Conservation (phyloP, 2,888 invertebrate species). For the Temnothorax ravouxi region DNA sequence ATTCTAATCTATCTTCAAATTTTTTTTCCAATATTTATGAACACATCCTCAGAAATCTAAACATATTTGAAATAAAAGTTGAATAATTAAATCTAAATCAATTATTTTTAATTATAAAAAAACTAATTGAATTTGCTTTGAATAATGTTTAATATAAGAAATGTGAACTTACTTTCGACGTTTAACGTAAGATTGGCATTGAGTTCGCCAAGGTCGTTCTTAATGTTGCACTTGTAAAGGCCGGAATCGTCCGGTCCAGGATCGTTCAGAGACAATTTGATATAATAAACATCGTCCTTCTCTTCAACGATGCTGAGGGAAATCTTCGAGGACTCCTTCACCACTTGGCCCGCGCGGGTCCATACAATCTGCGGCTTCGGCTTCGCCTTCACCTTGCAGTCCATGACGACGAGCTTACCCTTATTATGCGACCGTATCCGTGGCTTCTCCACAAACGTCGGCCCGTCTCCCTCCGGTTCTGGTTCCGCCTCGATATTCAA, state of each 20-base stretch:
- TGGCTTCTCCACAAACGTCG: conserved; percentile 97
- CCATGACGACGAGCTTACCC: conserved; percentile 95
- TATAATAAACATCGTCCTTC: conserved; percentile 93
- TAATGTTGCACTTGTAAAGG: conserved; percentile 98
- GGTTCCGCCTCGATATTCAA: conserved; percentile 98
- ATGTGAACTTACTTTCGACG: conserved; percentile 94
- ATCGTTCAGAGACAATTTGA: conserved; percentile 95
- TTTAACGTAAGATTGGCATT: conserved; percentile 99
- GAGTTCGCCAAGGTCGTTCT: conserved; percentile 97
- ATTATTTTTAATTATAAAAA: not conserved
- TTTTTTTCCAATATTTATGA: not conserved
- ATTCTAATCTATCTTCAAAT: not conserved
- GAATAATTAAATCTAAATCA: not conserved
- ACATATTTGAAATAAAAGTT: not conserved
- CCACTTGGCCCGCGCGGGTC: conserved; percentile 93
- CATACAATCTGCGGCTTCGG: conserved; percentile 94
- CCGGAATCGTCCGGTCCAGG: conserved; percentile 98
- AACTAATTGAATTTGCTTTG: not conserved
- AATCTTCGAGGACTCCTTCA: conserved; percentile 93
- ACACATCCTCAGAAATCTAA: not conserved
- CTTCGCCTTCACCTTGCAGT: conserved; percentile 94
- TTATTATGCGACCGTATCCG: conserved; percentile 94
- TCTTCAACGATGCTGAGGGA: conserved; percentile 92
- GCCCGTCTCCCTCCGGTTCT: conserved; percentile 97
- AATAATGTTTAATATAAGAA: not conserved